Conservation (phyloP, 2,113 vertebrate species). For the Antechinus stuartii region DNA sequence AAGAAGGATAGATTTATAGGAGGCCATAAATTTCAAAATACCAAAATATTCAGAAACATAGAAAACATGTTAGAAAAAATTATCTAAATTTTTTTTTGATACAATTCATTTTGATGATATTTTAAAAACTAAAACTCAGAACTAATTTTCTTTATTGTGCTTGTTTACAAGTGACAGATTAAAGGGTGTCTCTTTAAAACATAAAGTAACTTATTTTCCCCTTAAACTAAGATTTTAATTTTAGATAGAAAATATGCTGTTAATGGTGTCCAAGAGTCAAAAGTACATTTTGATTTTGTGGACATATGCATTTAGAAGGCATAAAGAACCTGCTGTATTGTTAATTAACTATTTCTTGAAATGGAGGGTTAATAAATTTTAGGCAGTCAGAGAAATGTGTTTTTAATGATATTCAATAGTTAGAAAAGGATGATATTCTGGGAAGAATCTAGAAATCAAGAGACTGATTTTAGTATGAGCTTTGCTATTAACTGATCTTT, state of each 20-base stretch:
- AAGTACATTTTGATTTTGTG: slow-evolving; percentile 6
- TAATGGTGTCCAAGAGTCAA: neutral
- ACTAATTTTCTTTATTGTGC: neutral
- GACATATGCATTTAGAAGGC: neutral
- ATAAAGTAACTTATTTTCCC: neutral
- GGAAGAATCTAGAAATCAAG: neutral
- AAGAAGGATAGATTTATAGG: neutral
- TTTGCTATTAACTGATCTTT: neutral
- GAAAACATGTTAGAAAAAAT: slow-evolving; percentile 36
- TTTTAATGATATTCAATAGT: neutral
- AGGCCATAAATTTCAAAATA: neutral
- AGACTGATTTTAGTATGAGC: neutral
- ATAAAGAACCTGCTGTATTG: neutral
- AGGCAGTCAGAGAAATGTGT: neutral
- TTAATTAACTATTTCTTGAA: neutral
- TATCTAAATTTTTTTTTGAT: neutral
- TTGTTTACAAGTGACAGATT: slow-evolving; percentile 10
- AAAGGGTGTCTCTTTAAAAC: slow-evolving; percentile 19
- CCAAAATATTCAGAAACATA: neutral
- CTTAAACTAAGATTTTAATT: neutral
- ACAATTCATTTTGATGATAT: slow-evolving; percentile 23
- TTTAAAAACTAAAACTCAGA: slow-evolving; percentile 35
- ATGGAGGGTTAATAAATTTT: neutral
- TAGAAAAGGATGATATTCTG: neutral
- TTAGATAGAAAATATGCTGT: neutral